phyloP scores from a whole-genome alignment of 2,113 vertebrate species.

The Bambusicola thoracicus region DNA sequence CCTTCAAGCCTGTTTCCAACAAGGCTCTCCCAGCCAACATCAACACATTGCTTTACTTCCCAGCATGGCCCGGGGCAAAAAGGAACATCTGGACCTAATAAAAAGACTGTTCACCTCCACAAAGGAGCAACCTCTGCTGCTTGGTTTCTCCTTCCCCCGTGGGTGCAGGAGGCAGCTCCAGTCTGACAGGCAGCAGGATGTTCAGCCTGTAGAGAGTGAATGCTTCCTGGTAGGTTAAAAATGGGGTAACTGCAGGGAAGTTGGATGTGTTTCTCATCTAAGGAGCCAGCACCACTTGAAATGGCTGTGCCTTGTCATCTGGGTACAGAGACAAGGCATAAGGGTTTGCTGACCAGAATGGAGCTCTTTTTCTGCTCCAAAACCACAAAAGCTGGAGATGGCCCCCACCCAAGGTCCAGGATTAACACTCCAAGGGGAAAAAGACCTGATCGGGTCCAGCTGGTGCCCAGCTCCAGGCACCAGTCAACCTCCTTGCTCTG shows the following conservation, averaged over 20 bases:
- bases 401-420: conserved; percentile 9
- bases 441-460: conserved; percentile 14
- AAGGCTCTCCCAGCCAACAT: conserved; percentile 36
- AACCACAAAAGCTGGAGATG: neutral
- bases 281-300: neutral
- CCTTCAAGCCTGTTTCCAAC: neutral
- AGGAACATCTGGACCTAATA: conserved; percentile 60
- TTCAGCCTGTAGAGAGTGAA: neutral
- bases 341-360: neutral
- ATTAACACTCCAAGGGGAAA: neutral
- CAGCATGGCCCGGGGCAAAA: conserved; percentile 24
- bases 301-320: neutral
- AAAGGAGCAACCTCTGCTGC: neutral
- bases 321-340: neutral
- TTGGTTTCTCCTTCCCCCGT: neutral
- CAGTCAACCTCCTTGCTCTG: neutral
- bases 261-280: neutral
- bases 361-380: neutral
- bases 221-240: neutral
- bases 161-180: neutral
- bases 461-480: conserved; percentile 34
- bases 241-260: neutral
- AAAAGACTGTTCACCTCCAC: conserved; percentile 11
- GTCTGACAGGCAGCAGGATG: neutral
- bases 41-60: conserved; percentile 48